Conservation (phyloP, 2,888 invertebrate species). For the Brachyptera putata region DNA sequence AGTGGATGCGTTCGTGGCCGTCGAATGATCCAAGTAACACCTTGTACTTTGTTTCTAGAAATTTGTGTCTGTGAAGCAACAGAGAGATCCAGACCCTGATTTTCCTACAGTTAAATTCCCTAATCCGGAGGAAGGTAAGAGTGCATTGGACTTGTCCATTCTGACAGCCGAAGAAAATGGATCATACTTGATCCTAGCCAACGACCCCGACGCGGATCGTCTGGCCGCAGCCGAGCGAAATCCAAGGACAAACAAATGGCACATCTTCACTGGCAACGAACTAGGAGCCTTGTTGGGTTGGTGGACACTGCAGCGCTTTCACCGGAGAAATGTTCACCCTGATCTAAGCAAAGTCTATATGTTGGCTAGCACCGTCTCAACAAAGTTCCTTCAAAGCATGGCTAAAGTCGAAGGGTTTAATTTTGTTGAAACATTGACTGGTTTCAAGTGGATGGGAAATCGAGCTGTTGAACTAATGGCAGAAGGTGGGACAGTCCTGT, state of each 20-base stretch:
- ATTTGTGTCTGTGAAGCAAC: conserved; percentile 64
- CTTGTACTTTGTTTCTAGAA: conserved; percentile 46
- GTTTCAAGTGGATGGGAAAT: conserved; percentile 99
- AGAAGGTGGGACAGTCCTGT: conserved; percentile 72
- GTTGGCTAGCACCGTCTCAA: conserved; percentile 93
- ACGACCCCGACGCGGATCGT: conserved; percentile 98
- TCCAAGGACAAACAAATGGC: conserved; percentile 55
- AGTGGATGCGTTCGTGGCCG: no score
- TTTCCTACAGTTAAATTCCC: conserved; percentile 97
- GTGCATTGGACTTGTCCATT: conserved; percentile 71
- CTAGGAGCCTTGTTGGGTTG: conserved; percentile 89
- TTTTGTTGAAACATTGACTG: conserved; percentile 87
- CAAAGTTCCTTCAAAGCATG: conserved; percentile 85
- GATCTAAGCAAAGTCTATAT: conserved; percentile 60
- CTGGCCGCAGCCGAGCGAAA: conserved; percentile 86
- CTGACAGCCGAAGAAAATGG: conserved; percentile 67
- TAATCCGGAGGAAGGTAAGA: conserved; percentile 94
- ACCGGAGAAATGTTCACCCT: conserved; percentile 46
- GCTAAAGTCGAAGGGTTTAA: conserved; percentile 72
- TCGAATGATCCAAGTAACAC: no score
- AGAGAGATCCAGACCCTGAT: conserved; percentile 89
- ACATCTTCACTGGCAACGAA: conserved; percentile 92
- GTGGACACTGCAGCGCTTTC: conserved; percentile 88
- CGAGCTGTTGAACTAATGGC: conserved; percentile 65
- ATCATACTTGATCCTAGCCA: conserved; percentile 80